Percentiles rank a stretch among this genome's conserved stretches.
Evolutionary conservation across 1,140 invertebrate genomes (phyloP).

Genomic region (Danaus plexippus): DNA sequence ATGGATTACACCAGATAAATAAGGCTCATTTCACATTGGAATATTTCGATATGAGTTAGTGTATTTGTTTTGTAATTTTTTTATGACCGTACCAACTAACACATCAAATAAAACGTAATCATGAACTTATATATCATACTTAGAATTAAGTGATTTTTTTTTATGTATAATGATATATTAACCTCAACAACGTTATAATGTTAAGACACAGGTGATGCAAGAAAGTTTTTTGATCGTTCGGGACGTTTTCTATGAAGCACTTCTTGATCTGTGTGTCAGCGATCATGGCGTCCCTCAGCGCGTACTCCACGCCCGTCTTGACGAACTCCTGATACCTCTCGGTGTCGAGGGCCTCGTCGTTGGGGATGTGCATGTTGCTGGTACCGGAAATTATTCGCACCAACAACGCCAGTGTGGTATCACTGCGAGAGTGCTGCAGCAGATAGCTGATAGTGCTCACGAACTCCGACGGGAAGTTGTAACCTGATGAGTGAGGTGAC

Average conservation of each 20-base stretch:
- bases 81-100: too few species aligned
- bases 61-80: too few species aligned
- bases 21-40: too few species aligned
- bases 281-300: conserved; percentile 52
- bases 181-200: conserved; percentile 63
- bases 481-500: conserved; percentile 47
- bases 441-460: conserved; percentile 71
- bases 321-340: conserved; percentile 57
- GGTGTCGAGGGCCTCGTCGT: conserved; percentile 47
- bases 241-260: conserved; percentile 39
- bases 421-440: conserved; percentile 69
- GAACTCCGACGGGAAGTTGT: conserved; percentile 70
- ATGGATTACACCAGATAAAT: too few species aligned
- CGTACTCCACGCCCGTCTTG: conserved; percentile 58
- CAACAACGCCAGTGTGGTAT: conserved; percentile 70
- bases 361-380: conserved; percentile 54
- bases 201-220: conserved; percentile 63
- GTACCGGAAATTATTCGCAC: conserved; percentile 70
- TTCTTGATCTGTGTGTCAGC: conserved; percentile 55
- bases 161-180: conserved; percentile 6
- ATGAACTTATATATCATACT: background rate
- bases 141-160: conserved; percentile 3
- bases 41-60: too few species aligned
- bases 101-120: too few species aligned
- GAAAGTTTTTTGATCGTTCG: conserved; percentile 48